Evolutionary conservation across 2,888 invertebrate genomes (phyloP).

Genomic region (Cremastinae sp.): DNA sequence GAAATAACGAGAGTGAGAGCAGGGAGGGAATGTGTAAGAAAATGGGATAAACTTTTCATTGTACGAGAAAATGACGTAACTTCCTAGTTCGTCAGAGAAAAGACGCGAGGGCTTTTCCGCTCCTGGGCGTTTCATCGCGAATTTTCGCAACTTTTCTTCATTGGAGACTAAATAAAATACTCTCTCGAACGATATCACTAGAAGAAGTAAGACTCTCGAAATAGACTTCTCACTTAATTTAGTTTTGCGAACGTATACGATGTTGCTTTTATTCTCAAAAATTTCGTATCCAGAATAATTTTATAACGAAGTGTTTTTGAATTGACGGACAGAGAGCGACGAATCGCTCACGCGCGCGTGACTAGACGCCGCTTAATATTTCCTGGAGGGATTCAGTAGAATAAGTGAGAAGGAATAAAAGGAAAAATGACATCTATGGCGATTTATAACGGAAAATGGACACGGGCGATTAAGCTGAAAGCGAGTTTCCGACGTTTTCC

Average conservation of each 20-base stretch:
- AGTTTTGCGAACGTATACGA: no score
- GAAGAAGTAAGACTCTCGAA: neutral
- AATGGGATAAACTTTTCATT: slow-evolving; percentile 51
- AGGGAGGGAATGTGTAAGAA: slow-evolving; percentile 34
- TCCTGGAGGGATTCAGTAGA: neutral
- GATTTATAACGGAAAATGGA: slow-evolving; percentile 62
- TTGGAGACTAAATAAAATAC: slow-evolving; percentile 5
- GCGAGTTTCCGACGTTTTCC: slow-evolving; percentile 58
- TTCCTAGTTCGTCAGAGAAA: slow-evolving; percentile 53
- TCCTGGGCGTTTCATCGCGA: slow-evolving; percentile 30
- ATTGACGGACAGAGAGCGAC: no score
- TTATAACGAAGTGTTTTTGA: no score
- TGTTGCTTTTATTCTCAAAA: no score
- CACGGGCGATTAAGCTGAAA: slow-evolving; percentile 65
- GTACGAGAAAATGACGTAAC: slow-evolving; percentile 45
- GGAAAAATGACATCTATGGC: slow-evolving; percentile 24
- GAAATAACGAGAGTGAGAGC: slow-evolving; percentile 13
- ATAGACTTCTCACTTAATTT: no score
- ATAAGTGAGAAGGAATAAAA: slow-evolving; percentile 8
- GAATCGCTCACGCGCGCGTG: neutral
- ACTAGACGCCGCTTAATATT: neutral
- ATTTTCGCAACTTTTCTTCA: slow-evolving; percentile 42
- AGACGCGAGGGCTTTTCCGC: slow-evolving; percentile 31
- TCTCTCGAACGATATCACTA: neutral
- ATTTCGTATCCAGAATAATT: no score